Conservation (phyloP, 2,797 vertebrate genomes). For the Amphiprion clarkii region DNA sequence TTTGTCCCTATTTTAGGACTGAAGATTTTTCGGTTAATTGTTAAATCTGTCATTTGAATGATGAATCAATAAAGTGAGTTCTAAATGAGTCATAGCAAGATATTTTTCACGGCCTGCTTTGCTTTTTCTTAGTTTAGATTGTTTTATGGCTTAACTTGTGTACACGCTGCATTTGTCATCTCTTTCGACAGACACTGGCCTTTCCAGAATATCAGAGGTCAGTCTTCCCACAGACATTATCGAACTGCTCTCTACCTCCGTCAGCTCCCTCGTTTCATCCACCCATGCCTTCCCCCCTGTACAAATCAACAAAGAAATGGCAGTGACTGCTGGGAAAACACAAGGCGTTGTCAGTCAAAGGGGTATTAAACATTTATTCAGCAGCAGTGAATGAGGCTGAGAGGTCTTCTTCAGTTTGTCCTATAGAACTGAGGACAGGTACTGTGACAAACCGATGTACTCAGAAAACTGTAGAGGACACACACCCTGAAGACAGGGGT, state of each 20-base stretch:
- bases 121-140: not conserved
- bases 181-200: slow-evolving; percentile 28
- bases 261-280: slow-evolving; percentile 47
- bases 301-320: slow-evolving; percentile 39
- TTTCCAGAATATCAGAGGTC: slow-evolving; percentile 66
- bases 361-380: slow-evolving; percentile 41
- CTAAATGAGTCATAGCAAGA: not conserved
- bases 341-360: slow-evolving; percentile 26
- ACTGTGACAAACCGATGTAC: slow-evolving; percentile 26
- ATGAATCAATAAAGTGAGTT: slow-evolving; percentile 9
- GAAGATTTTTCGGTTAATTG: not conserved
- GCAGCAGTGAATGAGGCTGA: slow-evolving; percentile 20
- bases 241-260: slow-evolving; percentile 42
- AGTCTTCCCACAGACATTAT: slow-evolving; percentile 58
- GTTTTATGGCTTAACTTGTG: not conserved
- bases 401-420: slow-evolving; percentile 31
- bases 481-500: slow-evolving; percentile 1
- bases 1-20: not conserved
- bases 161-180: not conserved
- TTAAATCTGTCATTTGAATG: not conserved
- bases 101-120: not conserved
- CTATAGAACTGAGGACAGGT: slow-evolving; percentile 1
- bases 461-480: slow-evolving; percentile 6
- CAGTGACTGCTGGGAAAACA: slow-evolving; percentile 38
- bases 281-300: slow-evolving; percentile 26